phyloP scores from a whole-genome alignment of 2,113 vertebrate species.

The Motacilla alba region DNA sequence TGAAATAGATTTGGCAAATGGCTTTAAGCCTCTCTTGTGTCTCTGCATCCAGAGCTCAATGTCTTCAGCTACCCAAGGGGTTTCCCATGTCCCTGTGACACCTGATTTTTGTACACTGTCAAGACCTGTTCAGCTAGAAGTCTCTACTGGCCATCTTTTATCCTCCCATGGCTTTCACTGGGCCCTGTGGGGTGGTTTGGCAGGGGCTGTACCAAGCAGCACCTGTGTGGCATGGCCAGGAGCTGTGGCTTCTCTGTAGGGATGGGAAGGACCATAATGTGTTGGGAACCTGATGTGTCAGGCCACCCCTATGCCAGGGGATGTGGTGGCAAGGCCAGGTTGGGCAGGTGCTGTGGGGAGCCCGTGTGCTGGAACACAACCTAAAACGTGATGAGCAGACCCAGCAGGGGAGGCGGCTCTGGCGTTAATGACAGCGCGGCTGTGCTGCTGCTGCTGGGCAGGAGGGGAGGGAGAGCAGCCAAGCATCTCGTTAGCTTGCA shows the following conservation, averaged over 20 bases:
- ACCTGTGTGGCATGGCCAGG: neutral
- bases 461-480: neutral
- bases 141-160: neutral
- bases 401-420: fast-evolving
- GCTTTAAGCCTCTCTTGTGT: neutral
- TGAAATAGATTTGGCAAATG: neutral
- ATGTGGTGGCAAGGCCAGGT: neutral
- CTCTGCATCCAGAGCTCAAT: neutral
- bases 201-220: neutral
- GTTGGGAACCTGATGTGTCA: fast-evolving
- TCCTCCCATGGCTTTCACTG: neutral
- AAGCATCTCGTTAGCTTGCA: neutral
- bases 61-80: neutral
- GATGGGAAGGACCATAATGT: fast-evolving
- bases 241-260: neutral
- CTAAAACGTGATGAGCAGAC: fast-evolving
- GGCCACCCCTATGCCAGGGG: neutral
- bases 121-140: neutral
- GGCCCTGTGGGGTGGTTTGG: neutral
- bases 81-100: fast-evolving
- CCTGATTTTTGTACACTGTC: neutral
- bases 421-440: fast-evolving
- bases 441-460: neutral
- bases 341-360: neutral
- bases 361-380: fast-evolving